Percentiles rank a stretch among this genome's conserved stretches.
Evolutionary conservation across 2,888 invertebrate species (phyloP).

Genomic region (Coelogynopora nodosa): DNA sequence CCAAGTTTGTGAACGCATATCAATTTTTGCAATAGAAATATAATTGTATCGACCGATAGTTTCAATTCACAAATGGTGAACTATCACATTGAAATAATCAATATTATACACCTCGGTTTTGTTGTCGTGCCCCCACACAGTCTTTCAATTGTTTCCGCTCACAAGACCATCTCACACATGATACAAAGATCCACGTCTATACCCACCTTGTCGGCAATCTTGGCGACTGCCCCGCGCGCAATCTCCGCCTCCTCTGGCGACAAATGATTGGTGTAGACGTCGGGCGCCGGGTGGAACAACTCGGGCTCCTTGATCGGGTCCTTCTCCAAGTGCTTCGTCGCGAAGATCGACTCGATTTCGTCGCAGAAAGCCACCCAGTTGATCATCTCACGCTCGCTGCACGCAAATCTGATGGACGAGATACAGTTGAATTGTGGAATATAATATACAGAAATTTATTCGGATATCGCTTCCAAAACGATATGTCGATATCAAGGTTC

Average conservation of each 20-base stretch:
- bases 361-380: conserved; percentile 58
- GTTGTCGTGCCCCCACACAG: no score
- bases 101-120: no score
- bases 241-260: conserved; percentile 51
- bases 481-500: no score
- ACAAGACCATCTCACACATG: no score
- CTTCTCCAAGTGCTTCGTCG: conserved; percentile 59
- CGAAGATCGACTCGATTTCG: conserved; percentile 60
- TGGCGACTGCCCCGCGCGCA: conserved; percentile 53
- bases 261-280: conserved; percentile 55
- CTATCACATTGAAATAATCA: no score
- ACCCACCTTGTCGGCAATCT: conserved; percentile 57
- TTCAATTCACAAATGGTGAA: no score
- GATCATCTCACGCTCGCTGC: conserved; percentile 51
- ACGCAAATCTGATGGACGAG: not conserved
- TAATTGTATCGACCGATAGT: no score
- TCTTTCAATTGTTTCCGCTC: no score
- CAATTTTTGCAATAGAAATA: no score
- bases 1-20: no score
- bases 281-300: conserved; percentile 56
- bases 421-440: not conserved
- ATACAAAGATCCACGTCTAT: no score
- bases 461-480: no score
- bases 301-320: conserved; percentile 55
- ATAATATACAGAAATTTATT: not conserved